phyloP scores from a whole-genome alignment of 92 coral and sea anemone species.

The Paragorgia papillata region DNA sequence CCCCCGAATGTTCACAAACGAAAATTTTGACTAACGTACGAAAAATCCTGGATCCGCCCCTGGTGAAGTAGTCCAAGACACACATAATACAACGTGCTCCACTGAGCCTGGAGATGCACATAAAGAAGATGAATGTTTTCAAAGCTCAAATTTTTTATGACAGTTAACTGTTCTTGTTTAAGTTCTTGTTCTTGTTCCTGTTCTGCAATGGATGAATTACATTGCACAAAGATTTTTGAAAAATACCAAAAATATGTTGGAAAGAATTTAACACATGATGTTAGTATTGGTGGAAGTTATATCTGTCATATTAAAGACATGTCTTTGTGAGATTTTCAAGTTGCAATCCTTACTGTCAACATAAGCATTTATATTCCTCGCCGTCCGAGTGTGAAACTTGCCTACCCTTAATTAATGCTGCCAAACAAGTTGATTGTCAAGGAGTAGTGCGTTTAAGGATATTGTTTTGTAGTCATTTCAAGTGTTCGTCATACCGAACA shows the following conservation, averaged over 20 bases:
- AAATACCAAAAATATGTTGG: conserved; percentile 54
- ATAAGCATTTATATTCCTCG: conserved; percentile 15
- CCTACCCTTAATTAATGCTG: conserved; percentile 53
- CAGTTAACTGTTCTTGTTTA: background rate
- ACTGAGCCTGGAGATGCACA: background rate
- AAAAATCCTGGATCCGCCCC: no score
- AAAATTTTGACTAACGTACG: no score
- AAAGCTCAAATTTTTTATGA: conserved; percentile 19
- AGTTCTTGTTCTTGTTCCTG: conserved; percentile 38
- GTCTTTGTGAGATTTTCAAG: conserved; percentile 50
- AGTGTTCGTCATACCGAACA: conserved; percentile 22
- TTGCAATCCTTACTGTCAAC: conserved; percentile 51
- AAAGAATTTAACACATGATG: conserved; percentile 53
- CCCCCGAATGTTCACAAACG: no score
- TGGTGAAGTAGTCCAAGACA: background rate
- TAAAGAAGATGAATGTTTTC: background rate
- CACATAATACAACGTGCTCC: background rate
- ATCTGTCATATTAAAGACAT: conserved; percentile 48
- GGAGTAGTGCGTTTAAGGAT: conserved; percentile 40
- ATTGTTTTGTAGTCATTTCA: conserved; percentile 44
- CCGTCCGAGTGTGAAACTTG: conserved; percentile 47
- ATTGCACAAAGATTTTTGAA: conserved; percentile 9
- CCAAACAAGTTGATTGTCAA: conserved; percentile 37
- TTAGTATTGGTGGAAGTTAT: conserved; percentile 28
- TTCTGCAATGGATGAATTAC: background rate